Evolutionary conservation across 2,888 invertebrate species (phyloP).

Genomic region (Agrotis exclamationis): DNA sequence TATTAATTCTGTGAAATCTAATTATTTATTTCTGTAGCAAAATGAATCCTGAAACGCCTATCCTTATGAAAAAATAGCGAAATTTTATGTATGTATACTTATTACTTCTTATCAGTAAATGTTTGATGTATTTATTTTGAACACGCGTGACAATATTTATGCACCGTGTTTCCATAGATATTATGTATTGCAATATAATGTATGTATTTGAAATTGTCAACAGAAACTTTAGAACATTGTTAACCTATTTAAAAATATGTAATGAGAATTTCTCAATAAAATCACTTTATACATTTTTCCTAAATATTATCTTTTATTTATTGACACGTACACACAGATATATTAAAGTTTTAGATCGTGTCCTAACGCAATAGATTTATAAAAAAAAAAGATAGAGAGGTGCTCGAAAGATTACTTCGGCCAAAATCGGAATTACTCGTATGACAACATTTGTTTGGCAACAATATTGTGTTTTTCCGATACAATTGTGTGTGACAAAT

Average conservation of each 20-base stretch:
- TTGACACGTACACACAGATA: not conserved
- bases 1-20: constrained; percentile 17
- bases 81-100: constrained; percentile 31
- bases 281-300: constrained; percentile 89
- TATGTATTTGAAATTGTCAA: constrained; percentile 50
- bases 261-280: constrained; percentile 83
- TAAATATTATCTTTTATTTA: constrained; percentile 76
- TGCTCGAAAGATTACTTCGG: too few species aligned
- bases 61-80: not conserved
- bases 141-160: constrained; percentile 38
- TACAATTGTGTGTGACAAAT: too few species aligned
- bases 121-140: constrained; percentile 40
- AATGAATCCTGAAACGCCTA: not conserved
- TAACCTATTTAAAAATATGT: constrained; percentile 71
- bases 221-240: constrained; percentile 65
- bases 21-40: constrained; percentile 30
- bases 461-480: too few species aligned
- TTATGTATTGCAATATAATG: constrained; percentile 21
- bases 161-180: constrained; percentile 36
- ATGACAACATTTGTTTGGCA: not conserved
- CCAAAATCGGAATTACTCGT: too few species aligned
- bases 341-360: not conserved
- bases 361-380: not conserved
- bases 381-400: too few species aligned
- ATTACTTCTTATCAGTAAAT: constrained; percentile 19